A percentile compares a stretch with the other conserved stretches of the same genome.
Evolutionary conservation across 2,797 vertebrate genomes (phyloP).

Genomic region (Gambusia yucatana): DNA sequence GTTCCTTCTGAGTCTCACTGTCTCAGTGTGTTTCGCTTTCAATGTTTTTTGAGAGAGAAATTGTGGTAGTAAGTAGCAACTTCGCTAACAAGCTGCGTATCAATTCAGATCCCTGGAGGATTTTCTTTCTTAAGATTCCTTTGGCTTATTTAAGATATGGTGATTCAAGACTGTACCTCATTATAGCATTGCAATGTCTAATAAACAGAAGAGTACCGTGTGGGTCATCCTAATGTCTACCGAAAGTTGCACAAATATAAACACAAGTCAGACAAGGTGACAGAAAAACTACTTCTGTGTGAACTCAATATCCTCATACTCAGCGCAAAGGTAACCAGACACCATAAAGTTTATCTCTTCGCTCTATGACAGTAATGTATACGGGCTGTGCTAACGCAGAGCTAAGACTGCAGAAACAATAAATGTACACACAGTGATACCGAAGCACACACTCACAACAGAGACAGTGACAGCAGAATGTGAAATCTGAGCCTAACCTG

Average conservation of each 20-base stretch:
- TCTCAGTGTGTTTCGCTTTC: constrained; percentile 6
- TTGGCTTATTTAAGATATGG: constrained; percentile 27
- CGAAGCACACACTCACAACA: constrained; percentile 29
- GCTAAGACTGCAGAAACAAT: constrained; percentile 44
- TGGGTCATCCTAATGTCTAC: constrained; percentile 22
- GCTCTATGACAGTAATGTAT: constrained; percentile 29
- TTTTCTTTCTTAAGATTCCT: constrained; percentile 47
- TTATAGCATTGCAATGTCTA: constrained; percentile 49
- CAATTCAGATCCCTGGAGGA: constrained; percentile 30
- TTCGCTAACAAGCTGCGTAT: constrained; percentile 48
- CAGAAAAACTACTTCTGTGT: constrained; percentile 43
- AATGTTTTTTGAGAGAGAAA: constrained; percentile 11
- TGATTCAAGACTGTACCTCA: constrained; percentile 38
- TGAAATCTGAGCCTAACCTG: constrained; percentile 42
- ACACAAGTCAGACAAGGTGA: constrained; percentile 45
- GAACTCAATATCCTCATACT: constrained; percentile 24
- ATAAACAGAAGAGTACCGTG: constrained; percentile 17
- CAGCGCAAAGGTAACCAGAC: constrained; percentile 30
- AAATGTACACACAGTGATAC: constrained; percentile 60
- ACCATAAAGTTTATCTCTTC: constrained; percentile 4
- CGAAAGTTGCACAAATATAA: constrained; percentile 9
- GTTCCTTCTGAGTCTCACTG: constrained; percentile 42
- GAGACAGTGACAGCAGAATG: constrained; percentile 21
- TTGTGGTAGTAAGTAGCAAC: constrained; percentile 15
- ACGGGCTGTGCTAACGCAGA: constrained; percentile 24